A percentile compares a stretch with the other conserved stretches of the same genome.
Conservation (phyloP, 23 tunicate genomes). For the Ciona savignyi region DNA sequence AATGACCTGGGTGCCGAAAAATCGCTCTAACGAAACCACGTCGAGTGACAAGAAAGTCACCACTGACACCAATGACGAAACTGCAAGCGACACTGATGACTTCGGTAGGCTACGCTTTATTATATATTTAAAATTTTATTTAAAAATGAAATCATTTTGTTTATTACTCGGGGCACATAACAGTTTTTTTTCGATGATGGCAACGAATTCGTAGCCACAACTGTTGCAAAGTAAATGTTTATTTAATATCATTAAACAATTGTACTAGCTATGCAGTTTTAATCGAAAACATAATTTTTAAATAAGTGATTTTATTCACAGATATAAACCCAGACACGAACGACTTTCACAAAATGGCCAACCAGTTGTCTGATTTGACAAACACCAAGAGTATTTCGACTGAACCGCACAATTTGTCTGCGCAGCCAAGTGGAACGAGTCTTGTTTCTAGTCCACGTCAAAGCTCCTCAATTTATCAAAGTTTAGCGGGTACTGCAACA, state of each 20-base stretch:
- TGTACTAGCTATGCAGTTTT: too few relatives aligned
- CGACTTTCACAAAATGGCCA: neutral
- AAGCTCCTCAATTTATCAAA: neutral
- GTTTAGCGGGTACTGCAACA: neutral
- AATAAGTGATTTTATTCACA: too few relatives aligned
- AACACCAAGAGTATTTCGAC: too few relatives aligned
- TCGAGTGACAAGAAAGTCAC: neutral
- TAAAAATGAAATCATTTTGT: too few relatives aligned
- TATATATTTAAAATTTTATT: too few relatives aligned
- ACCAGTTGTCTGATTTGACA: too few relatives aligned
- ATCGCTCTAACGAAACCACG: conserved; percentile 21
- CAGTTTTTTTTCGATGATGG: too few relatives aligned
- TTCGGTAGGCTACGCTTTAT: neutral
- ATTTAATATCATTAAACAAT: too few relatives aligned
- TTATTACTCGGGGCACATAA: too few relatives aligned
- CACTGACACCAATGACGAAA: neutral
- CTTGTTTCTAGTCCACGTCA: neutral
- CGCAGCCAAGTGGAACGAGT: neutral
- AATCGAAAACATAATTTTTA: too few relatives aligned
- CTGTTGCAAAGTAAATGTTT: too few relatives aligned
- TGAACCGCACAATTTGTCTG: neutral
- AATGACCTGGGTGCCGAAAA: conserved; percentile 89
- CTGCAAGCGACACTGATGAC: neutral
- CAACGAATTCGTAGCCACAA: too few relatives aligned
- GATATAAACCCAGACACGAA: neutral